These are phyloP conservation scores for Hystrix cristata DNA, from an alignment of 2,113 vertebrate genomes.

Conservation along the genomic window DNA sequence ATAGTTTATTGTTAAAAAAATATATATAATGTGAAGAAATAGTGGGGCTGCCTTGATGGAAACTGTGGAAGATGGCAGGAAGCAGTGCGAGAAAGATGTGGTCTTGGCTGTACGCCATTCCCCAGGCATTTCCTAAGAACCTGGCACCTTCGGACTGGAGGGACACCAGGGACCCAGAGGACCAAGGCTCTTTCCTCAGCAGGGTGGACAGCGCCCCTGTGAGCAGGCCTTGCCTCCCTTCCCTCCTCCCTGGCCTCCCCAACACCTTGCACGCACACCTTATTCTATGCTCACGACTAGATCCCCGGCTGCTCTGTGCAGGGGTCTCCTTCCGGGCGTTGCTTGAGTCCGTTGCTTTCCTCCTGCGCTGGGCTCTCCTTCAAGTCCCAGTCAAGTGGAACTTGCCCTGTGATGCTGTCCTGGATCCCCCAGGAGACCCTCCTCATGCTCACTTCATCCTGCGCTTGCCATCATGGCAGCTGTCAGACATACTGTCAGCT, in stretches of 20 bases:
- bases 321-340: not conserved
- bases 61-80: not conserved
- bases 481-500: not conserved
- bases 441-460: not conserved
- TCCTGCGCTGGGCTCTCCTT: not conserved
- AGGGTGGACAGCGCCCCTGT: not conserved
- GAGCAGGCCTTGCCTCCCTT: not conserved
- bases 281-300: not conserved
- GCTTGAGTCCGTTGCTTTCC: not conserved
- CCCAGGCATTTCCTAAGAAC: not conserved
- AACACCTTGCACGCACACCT: not conserved
- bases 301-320: not conserved
- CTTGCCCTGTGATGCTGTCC: not conserved
- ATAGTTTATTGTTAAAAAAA: not conserved
- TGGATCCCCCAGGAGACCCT: not conserved
- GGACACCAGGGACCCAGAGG: not conserved
- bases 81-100: not conserved
- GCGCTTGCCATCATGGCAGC: accelerated
- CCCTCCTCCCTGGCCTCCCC: not conserved
- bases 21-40: not conserved
- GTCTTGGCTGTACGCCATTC: not conserved
- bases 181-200: not conserved
- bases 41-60: not conserved
- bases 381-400: not conserved
- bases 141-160: not conserved